phyloP scores from a whole-genome alignment of 2,888 invertebrate species.

The Monochamus alternatus region DNA sequence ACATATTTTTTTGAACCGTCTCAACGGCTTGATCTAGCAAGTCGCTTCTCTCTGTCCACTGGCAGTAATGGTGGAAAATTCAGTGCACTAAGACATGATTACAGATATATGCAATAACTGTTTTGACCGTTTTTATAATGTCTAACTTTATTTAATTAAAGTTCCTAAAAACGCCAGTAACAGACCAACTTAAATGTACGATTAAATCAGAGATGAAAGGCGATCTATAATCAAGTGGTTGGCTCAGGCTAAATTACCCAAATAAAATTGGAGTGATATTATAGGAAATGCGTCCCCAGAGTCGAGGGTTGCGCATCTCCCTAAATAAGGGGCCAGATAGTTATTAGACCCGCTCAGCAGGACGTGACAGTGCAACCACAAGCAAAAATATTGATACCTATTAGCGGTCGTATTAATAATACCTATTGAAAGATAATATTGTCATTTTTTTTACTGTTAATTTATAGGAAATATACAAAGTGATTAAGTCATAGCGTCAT shows the following conservation, averaged over 20 bases:
- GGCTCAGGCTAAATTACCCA: slow-evolving; percentile 61
- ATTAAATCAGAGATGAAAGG: slow-evolving; percentile 55
- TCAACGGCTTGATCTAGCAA: too few relatives aligned
- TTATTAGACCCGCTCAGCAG: slow-evolving; percentile 48
- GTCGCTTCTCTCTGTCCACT: too few relatives aligned
- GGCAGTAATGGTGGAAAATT: too few relatives aligned
- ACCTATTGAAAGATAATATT: not conserved
- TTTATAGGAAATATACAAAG: too few relatives aligned
- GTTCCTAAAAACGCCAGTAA: slow-evolving; percentile 32
- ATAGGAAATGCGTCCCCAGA: slow-evolving; percentile 62
- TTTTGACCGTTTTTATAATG: slow-evolving; percentile 4
- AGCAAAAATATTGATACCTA: slow-evolving; percentile 1
- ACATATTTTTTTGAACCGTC: too few relatives aligned
- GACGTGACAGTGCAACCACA: slow-evolving; percentile 21
- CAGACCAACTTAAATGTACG: slow-evolving; percentile 27
- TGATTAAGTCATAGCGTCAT: too few relatives aligned
- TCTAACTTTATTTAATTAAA: slow-evolving; percentile 42
- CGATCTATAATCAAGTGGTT: slow-evolving; percentile 59
- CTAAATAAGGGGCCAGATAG: slow-evolving; percentile 46
- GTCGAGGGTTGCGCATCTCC: slow-evolving; percentile 44
- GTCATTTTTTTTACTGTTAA: too few relatives aligned
- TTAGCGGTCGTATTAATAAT: not conserved
- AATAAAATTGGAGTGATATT: slow-evolving; percentile 64
- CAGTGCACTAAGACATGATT: too few relatives aligned
- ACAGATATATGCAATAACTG: not conserved